Evolutionary conservation across 2,797 vertebrate species (phyloP).

Genomic region (Acestrorhynchus altus): DNA sequence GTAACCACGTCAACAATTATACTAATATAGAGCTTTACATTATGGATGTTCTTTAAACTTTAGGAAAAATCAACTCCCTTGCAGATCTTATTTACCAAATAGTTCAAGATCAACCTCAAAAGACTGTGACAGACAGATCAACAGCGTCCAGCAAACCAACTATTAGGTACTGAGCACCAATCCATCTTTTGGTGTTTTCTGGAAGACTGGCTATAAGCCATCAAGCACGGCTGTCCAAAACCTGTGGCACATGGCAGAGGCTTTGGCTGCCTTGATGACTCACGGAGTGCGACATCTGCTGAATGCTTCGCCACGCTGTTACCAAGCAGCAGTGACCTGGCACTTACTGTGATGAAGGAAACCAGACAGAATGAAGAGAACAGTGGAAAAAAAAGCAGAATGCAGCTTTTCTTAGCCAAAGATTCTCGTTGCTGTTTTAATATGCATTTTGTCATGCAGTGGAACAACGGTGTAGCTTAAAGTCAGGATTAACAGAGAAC

Average conservation of each 20-base stretch:
- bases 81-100: no score
- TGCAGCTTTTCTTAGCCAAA: constrained; percentile 55
- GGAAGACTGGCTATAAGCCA: neutral
- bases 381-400: constrained; percentile 61
- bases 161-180: neutral
- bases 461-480: constrained; percentile 59
- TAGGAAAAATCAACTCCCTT: no score
- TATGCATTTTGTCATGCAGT: constrained; percentile 43
- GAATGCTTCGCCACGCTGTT: constrained; percentile 70
- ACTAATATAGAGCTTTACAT: no score
- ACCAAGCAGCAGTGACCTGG: constrained; percentile 61
- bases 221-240: constrained; percentile 45
- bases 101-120: no score
- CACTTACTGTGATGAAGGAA: constrained; percentile 69
- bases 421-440: constrained; percentile 56
- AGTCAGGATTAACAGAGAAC: constrained; percentile 35
- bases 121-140: no score
- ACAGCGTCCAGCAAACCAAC: neutral
- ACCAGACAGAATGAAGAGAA: constrained; percentile 65
- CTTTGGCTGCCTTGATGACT: constrained; percentile 61
- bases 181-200: neutral
- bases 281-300: constrained; percentile 72
- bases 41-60: no score
- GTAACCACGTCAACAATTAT: no score
- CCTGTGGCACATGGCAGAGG: constrained; percentile 49